Conservation (phyloP, 64 coral and sea anemone genomes). For the Astreopora myriophthalma region DNA sequence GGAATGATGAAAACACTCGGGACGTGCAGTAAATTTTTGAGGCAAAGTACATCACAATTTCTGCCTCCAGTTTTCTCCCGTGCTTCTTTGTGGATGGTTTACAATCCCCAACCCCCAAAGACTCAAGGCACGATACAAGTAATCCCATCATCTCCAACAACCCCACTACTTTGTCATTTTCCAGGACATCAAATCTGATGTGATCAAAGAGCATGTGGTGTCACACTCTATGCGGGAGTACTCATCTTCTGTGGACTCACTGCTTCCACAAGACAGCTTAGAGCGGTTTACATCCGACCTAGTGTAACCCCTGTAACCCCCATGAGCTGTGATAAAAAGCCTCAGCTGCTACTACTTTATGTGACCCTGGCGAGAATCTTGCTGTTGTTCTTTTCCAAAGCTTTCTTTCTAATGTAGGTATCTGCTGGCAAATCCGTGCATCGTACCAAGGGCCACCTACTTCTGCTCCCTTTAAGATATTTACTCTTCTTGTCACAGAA, state of each 20-base stretch:
- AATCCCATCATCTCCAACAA: conserved; percentile 32
- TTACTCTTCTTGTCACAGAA: conserved; percentile 51
- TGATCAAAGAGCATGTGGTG: conserved; percentile 65
- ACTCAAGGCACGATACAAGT: conserved; percentile 27
- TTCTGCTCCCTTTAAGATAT: conserved; percentile 36
- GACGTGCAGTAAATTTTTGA: conserved; percentile 46
- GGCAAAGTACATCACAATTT: conserved; percentile 20
- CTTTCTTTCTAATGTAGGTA: conserved; percentile 32
- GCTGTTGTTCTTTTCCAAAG: conserved; percentile 25
- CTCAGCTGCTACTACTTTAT: conserved; percentile 48
- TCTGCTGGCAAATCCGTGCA: conserved; percentile 40
- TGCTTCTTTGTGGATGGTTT: conserved; percentile 38
- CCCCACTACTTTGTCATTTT: conserved; percentile 39
- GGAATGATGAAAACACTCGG: conserved; percentile 33
- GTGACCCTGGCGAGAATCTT: conserved; percentile 58
- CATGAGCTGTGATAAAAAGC: conserved; percentile 64
- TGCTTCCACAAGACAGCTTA: not conserved
- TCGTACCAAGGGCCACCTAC: not conserved
- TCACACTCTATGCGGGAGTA: conserved; percentile 31
- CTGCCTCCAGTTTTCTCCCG: conserved; percentile 44
- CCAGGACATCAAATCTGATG: conserved; percentile 42
- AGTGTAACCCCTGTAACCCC: conserved; percentile 44
- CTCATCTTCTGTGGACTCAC: conserved; percentile 22
- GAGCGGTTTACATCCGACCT: conserved; percentile 5
- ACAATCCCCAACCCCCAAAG: conserved; percentile 27